Evolutionary conservation across 2,797 vertebrate genomes (phyloP).

Genomic region (Poeciliopsis presidionis): DNA sequence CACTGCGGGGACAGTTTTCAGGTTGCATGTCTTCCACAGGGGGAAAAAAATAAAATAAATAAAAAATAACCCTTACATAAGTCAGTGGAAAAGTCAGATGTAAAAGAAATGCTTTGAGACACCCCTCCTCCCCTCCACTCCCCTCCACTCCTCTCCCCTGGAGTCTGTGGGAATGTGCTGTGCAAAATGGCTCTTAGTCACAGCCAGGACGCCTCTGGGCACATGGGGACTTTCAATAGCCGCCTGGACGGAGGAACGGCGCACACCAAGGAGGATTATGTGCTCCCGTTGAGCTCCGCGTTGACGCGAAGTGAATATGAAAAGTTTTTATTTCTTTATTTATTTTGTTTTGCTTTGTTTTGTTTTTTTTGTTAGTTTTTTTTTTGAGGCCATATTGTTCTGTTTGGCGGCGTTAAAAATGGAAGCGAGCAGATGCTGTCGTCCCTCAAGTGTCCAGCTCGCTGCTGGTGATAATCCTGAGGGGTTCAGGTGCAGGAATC

Average conservation of each 20-base stretch:
- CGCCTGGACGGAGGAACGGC: constrained; percentile 48
- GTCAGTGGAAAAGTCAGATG: constrained; percentile 52
- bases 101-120: constrained; percentile 59
- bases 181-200: constrained; percentile 65
- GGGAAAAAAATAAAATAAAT: no score
- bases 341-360: no score
- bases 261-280: constrained; percentile 26
- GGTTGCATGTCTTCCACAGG: constrained; percentile 38
- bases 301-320: constrained; percentile 44
- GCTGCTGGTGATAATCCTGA: constrained; percentile 57
- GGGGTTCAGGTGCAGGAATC: constrained; percentile 36
- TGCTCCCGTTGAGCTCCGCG: constrained; percentile 25
- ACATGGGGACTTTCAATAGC: constrained; percentile 45
- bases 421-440: constrained; percentile 69
- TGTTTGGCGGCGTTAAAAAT: constrained; percentile 60
- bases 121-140: not conserved
- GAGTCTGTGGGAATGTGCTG: constrained; percentile 54
- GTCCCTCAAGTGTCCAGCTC: constrained; percentile 68
- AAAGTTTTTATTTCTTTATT: constrained; percentile 22
- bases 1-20: constrained; percentile 56
- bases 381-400: constrained; percentile 49
- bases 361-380: no score
- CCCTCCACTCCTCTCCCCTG: not conserved
- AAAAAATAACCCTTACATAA: constrained; percentile 58
- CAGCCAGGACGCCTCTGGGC: constrained; percentile 47